phyloP scores from a whole-genome alignment of 2,797 vertebrate genomes.

The Diceros bicornis region DNA sequence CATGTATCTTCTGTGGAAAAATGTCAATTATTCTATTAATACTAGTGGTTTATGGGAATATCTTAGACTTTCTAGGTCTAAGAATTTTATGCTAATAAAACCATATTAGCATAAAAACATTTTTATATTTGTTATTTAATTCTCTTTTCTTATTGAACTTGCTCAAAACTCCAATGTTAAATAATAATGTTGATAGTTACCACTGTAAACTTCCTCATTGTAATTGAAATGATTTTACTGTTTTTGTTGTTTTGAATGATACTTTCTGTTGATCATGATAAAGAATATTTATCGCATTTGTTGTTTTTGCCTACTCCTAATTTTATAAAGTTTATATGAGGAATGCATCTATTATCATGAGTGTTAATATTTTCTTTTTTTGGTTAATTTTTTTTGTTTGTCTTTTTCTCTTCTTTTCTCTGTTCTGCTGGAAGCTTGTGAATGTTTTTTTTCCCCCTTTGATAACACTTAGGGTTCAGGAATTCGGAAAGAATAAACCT shows the following conservation, averaged over 20 bases:
- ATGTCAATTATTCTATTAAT: neutral
- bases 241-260: slow-evolving; percentile 17
- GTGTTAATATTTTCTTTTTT: neutral
- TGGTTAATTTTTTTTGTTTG: neutral
- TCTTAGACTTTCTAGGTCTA: neutral
- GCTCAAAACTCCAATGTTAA: neutral
- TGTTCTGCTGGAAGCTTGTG: neutral
- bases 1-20: neutral
- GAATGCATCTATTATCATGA: neutral
- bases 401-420: neutral
- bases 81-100: no score
- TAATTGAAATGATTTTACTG: neutral
- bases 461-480: neutral
- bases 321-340: slow-evolving; percentile 26
- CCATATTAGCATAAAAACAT: neutral
- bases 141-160: neutral
- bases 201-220: neutral
- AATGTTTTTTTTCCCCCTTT: neutral
- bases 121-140: neutral
- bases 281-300: neutral
- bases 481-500: neutral
- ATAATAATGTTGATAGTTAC: neutral
- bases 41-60: neutral
- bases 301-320: neutral
- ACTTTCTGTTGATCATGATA: neutral